Conservation (phyloP, 92 coral and sea anemone genomes). For the Palythoa grandis region DNA sequence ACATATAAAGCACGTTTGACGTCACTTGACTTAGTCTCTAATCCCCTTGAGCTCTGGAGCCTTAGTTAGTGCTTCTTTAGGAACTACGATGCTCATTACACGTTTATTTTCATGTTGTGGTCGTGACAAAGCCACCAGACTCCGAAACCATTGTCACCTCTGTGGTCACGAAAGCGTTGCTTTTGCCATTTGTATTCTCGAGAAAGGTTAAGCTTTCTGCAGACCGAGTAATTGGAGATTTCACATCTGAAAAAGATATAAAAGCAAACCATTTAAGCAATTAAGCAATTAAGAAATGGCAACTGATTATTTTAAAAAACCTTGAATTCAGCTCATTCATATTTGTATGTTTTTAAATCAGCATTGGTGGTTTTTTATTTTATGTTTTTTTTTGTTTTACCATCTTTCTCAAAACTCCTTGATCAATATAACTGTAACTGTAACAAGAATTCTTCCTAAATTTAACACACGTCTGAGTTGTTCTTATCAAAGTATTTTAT, state of each 20-base stretch:
- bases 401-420: too few relatives aligned
- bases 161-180: neutral
- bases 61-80: too few relatives aligned
- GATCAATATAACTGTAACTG: too few relatives aligned
- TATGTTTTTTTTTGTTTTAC: too few relatives aligned
- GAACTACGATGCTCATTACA: too few relatives aligned
- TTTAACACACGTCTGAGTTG: too few relatives aligned
- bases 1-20: neutral
- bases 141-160: slow-evolving; percentile 27
- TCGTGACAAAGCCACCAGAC: slow-evolving; percentile 9
- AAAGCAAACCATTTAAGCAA: neutral
- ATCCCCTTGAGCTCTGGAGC: too few relatives aligned
- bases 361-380: too few relatives aligned
- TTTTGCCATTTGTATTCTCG: neutral
- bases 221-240: neutral
- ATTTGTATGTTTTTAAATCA: too few relatives aligned
- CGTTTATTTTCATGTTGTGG: neutral
- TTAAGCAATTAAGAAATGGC: neutral
- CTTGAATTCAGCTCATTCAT: too few relatives aligned
- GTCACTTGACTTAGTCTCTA: neutral
- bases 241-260: neutral
- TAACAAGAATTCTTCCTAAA: too few relatives aligned
- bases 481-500: too few relatives aligned
- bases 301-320: neutral
- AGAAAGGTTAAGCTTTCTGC: neutral